These are phyloP conservation scores for Prorops nasuta DNA, from an alignment of 1,140 invertebrate genomes.

Conservation along the genomic window DNA sequence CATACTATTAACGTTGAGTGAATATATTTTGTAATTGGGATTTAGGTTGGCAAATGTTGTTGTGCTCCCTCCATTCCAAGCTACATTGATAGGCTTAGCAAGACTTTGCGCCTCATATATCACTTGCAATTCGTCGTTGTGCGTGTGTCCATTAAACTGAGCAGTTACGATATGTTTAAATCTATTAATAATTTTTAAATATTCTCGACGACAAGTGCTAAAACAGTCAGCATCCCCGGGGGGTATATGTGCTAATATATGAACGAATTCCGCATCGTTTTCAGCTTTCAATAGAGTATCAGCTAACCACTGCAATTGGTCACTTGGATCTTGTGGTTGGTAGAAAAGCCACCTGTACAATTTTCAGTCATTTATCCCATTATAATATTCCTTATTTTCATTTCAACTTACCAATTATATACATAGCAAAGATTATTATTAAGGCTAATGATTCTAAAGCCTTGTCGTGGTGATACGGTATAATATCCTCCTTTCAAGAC, in stretches of 20 bases:
- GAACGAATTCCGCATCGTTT: slow-evolving; percentile 68
- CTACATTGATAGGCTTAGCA: slow-evolving; percentile 62
- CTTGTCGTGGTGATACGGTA: slow-evolving; percentile 61
- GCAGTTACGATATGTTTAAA: slow-evolving; percentile 69
- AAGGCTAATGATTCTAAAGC: slow-evolving; percentile 70
- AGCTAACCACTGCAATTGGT: slow-evolving; percentile 77
- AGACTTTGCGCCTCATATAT: slow-evolving; percentile 60
- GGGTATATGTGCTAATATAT: slow-evolving; percentile 82
- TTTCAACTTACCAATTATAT: slow-evolving; percentile 74
- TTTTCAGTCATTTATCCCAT: background rate
- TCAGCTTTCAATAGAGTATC: slow-evolving; percentile 71
- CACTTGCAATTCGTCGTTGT: slow-evolving; percentile 72
- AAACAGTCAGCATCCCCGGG: slow-evolving; percentile 69
- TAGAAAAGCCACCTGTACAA: slow-evolving; percentile 62
- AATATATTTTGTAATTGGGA: slow-evolving; percentile 78
- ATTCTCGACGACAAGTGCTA: slow-evolving; percentile 67
- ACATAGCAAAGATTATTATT: slow-evolving; percentile 75
- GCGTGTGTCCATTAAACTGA: slow-evolving; percentile 82
- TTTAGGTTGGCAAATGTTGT: slow-evolving; percentile 70
- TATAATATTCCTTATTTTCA: no score
- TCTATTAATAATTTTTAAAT: slow-evolving; percentile 59
- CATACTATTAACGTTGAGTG: slow-evolving; percentile 61
- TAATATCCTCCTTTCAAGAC: slow-evolving; percentile 71
- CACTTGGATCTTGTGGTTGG: slow-evolving; percentile 62
- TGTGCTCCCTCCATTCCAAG: slow-evolving; percentile 76